Evolutionary conservation across 2,113 vertebrate genomes (phyloP).

Genomic region (Dinomys branickii): DNA sequence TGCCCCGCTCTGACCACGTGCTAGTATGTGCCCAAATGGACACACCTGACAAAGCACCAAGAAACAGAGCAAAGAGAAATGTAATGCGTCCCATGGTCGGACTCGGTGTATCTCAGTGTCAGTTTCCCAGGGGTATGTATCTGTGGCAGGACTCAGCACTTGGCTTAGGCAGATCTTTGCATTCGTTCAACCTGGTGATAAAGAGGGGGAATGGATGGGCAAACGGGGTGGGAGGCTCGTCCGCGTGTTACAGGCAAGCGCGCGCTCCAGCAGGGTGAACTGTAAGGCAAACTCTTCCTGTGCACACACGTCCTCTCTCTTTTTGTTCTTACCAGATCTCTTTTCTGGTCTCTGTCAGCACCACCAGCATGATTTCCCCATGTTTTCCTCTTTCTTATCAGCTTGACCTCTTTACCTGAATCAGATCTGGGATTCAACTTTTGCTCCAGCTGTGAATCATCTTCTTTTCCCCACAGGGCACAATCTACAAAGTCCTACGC

Average conservation of each 20-base stretch:
- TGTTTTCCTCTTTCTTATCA: constrained; percentile 24
- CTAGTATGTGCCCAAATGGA: background rate
- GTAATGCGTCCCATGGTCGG: constrained; percentile 23
- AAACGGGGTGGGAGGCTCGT: constrained; percentile 38
- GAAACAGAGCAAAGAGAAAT: constrained; percentile 50
- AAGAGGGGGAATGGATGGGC: constrained; percentile 49
- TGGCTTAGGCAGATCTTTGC: constrained; percentile 58
- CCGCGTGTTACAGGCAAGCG: constrained; percentile 42
- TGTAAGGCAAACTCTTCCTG: constrained; percentile 19
- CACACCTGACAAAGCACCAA: constrained; percentile 8
- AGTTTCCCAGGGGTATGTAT: constrained; percentile 39
- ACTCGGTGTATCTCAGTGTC: constrained; percentile 43
- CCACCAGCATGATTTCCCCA: background rate
- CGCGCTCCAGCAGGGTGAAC: constrained; percentile 18
- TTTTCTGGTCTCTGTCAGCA: constrained; percentile 59
- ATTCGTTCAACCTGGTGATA: constrained; percentile 48
- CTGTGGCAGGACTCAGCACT: constrained; percentile 60
- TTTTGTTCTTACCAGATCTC: constrained; percentile 53
- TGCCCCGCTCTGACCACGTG: constrained; percentile 40
- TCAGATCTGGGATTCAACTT: constrained; percentile 61
- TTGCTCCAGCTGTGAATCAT: constrained; percentile 51
- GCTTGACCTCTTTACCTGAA: constrained; percentile 52
- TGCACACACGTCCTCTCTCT: constrained; percentile 2
- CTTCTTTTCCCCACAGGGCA: constrained; percentile 42
- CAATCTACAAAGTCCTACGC: constrained; percentile 48